Percentiles rank a stretch among this genome's conserved stretches.
phyloP scores from a whole-genome alignment of 2,113 vertebrate genomes.

The Channa argus region DNA sequence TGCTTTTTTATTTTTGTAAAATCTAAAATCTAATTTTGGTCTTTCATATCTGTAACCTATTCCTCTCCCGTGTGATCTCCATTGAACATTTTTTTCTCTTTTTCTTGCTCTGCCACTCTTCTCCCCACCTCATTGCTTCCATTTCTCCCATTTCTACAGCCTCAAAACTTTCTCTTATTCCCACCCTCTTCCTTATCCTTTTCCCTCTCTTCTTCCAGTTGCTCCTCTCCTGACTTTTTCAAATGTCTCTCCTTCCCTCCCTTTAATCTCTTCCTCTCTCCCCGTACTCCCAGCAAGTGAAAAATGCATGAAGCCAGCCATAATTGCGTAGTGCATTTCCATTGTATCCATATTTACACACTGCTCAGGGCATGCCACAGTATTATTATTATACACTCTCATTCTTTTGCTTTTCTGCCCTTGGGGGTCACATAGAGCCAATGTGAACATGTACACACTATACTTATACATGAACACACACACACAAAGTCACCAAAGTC shows the following conservation, averaged over 20 bases:
- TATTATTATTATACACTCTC: slow-evolving; percentile 65
- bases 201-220: slow-evolving; percentile 15
- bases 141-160: neutral
- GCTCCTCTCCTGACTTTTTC: slow-evolving; percentile 17
- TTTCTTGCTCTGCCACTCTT: neutral
- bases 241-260: slow-evolving; percentile 23
- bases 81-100: neutral
- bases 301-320: slow-evolving; percentile 75
- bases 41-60: neutral
- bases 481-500: slow-evolving; percentile 12
- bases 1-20: neutral
- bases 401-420: slow-evolving; percentile 64
- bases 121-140: neutral
- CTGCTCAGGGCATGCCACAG: slow-evolving; percentile 61
- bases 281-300: slow-evolving; percentile 59
- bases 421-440: slow-evolving; percentile 48
- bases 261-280: slow-evolving; percentile 37
- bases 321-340: slow-evolving; percentile 76
- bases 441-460: slow-evolving; percentile 29
- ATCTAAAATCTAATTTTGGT: no score
- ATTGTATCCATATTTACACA: slow-evolving; percentile 80
- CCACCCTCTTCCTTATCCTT: neutral
- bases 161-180: neutral
- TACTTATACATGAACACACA: slow-evolving; percentile 14
- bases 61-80: no score